These are phyloP conservation scores for cattle (Bos taurus) DNA, from an alignment of 2,113 vertebrate genomes.

Conservation along the genomic window ARS-UCD2.0 NC_037329.1:96010001-96010500, in stretches of 20 bases:
- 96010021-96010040: conserved; percentile 17
- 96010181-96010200: neutral
- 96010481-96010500: neutral
- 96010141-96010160: neutral
- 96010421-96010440: neutral
- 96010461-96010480: conserved; percentile 13
- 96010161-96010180: neutral
- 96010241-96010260: neutral
- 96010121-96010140: neutral
- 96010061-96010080: neutral
- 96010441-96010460: conserved; percentile 12
- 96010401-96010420: neutral
- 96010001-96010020: neutral
- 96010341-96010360: conserved; percentile 71
- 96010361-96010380: neutral
- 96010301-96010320: neutral
- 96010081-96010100: neutral
- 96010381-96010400: neutral
- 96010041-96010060: neutral
- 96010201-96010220: neutral
- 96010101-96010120: conserved; percentile 1
- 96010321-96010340: neutral
- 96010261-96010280: neutral
- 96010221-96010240: neutral
- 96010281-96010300: neutral